phyloP scores from a whole-genome alignment of 1,140 invertebrate genomes.

The Parasteatoda tepidariorum region DNA sequence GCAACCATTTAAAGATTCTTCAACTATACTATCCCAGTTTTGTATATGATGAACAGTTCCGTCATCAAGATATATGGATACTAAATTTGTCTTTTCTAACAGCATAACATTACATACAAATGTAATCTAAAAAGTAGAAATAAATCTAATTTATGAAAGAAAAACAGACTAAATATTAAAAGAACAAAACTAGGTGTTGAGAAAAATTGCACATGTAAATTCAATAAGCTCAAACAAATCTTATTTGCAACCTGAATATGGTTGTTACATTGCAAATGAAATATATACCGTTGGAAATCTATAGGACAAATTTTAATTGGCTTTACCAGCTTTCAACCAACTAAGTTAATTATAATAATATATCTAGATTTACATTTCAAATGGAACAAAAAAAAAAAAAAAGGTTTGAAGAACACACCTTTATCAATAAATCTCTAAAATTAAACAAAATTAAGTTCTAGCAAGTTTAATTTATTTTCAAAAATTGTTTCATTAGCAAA shows the following conservation, averaged over 20 bases:
- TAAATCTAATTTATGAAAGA: not conserved
- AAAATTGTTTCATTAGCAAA: too few relatives aligned
- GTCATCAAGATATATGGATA: constrained; percentile 18
- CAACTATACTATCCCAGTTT: not conserved
- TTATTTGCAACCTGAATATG: not conserved
- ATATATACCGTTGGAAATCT: not conserved
- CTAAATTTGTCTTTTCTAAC: constrained; percentile 15
- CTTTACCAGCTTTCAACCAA: too few relatives aligned
- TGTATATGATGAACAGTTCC: constrained; percentile 13
- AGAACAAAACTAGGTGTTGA: too few relatives aligned
- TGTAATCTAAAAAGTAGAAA: constrained; percentile 23
- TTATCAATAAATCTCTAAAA: too few relatives aligned
- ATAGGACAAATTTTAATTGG: not conserved
- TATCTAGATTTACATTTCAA: too few relatives aligned
- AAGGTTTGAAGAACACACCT: too few relatives aligned
- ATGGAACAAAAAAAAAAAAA: too few relatives aligned
- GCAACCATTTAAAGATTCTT: constrained; percentile 16
- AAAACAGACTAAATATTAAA: not conserved
- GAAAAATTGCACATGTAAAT: not conserved
- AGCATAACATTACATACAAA: constrained; percentile 35
- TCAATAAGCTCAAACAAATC: not conserved
- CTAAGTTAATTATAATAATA: too few relatives aligned
- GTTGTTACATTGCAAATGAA: not conserved
- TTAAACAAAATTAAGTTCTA: too few relatives aligned
- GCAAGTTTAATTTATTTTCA: too few relatives aligned